Percentiles rank a stretch among this genome's conserved stretches.
Conservation (phyloP, 92 coral and sea anemone genomes). For the Zoanthus sansibaricus region DNA sequence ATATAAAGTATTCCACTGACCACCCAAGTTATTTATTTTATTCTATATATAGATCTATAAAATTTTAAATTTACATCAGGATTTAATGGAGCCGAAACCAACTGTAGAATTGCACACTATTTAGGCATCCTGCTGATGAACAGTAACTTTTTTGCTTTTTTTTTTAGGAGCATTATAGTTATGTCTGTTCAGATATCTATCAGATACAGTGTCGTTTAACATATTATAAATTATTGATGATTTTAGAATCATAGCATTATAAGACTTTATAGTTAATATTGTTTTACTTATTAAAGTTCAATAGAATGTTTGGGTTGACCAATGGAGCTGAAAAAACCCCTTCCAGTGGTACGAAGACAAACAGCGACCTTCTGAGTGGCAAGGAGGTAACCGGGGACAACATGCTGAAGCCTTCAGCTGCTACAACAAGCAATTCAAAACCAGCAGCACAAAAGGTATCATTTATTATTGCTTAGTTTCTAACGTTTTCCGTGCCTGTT, state of each 20-base stretch:
- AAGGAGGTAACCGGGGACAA: slow-evolving; percentile 49
- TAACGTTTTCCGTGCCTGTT: background rate
- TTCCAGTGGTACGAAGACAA: slow-evolving; percentile 54
- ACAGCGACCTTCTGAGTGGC: slow-evolving; percentile 74
- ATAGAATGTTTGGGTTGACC: slow-evolving; percentile 87
- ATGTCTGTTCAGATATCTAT: no score
- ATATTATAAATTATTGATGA: no score
- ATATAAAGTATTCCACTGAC: no score
- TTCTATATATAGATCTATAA: no score
- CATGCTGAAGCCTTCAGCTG: slow-evolving; percentile 58
- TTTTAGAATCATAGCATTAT: background rate
- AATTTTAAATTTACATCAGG: no score
- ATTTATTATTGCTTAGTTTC: background rate
- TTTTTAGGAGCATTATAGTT: no score
- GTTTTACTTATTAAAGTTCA: slow-evolving; percentile 70
- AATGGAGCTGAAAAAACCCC: slow-evolving; percentile 55
- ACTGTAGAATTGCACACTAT: no score
- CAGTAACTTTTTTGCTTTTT: no score
- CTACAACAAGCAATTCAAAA: slow-evolving; percentile 31
- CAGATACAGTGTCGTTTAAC: no score
- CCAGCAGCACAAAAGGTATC: slow-evolving; percentile 10
- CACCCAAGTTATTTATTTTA: no score
- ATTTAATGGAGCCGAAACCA: no score
- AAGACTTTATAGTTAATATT: background rate
- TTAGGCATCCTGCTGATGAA: no score